Evolutionary conservation across 2,113 vertebrate species (phyloP).

Genomic region (Glaucidium brasilianum): DNA sequence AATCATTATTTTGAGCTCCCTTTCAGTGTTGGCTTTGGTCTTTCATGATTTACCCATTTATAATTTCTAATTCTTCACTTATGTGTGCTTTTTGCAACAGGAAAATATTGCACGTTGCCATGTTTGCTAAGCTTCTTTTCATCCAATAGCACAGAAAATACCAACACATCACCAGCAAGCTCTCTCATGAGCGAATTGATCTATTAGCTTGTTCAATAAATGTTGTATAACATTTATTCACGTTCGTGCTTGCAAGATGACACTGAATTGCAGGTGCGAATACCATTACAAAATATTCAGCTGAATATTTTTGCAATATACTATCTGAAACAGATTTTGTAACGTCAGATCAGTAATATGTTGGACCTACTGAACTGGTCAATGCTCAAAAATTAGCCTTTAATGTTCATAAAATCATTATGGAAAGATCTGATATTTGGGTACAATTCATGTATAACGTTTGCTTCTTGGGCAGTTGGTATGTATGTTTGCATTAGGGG

Average conservation of each 20-base stretch:
- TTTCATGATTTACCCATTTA: not conserved
- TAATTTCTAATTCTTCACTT: not conserved
- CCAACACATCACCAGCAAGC: not conserved
- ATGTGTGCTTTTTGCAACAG: not conserved
- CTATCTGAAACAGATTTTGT: not conserved
- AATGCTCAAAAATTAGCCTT: not conserved
- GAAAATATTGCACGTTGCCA: not conserved
- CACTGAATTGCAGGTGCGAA: not conserved
- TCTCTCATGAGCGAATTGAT: not conserved
- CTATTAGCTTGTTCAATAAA: not conserved
- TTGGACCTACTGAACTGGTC: not conserved
- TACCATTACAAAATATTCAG: not conserved
- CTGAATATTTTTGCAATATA: not conserved
- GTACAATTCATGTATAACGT: not conserved
- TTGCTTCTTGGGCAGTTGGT: not conserved
- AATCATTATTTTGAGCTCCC: not conserved
- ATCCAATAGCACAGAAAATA: not conserved
- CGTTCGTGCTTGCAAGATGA: not conserved
- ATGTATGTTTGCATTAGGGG: not conserved
- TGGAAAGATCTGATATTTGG: not conserved
- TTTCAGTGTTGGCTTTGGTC: not conserved
- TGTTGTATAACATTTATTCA: not conserved
- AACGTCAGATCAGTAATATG: not conserved
- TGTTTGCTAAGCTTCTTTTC: not conserved
- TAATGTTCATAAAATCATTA: not conserved